Evolutionary conservation across 2,797 vertebrate species (phyloP), one percentile per base, ranked within the genome.

Genomic region (Ctenosaura bakeri): DNA sequence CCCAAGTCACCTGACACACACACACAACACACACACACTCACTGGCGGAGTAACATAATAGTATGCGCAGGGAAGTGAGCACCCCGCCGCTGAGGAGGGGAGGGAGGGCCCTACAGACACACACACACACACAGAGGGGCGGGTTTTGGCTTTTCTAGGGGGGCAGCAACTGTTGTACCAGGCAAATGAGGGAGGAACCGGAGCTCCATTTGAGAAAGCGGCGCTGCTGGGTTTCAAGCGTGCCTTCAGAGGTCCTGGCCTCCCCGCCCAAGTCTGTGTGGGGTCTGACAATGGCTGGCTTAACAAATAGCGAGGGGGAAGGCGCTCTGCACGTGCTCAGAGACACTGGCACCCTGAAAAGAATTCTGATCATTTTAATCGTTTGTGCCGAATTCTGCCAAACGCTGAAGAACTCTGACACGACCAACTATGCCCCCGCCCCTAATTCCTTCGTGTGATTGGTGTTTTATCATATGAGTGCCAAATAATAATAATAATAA

Each of bases 1-100:
- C 94, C 94, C 93, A 93, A 95, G 95, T 96, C 96, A 96, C 95
- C 96, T 96, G 96, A 96, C 94, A 94, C 16, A 62, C 79, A 62
- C 56, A 18, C 86, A 52, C 77, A 71, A 54, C 32, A 74, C 87
- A 74, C 86, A 42, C 56, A 42, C 9, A 3, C 38, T n/a, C 71
- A 46, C 32, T 32, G 8, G 66, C 52, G n/a, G 73, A 86, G 54
- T 79, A 64, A 88, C 87, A 81, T 46, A 73, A 56, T 87, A 87
- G 89, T 78, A 66, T 9, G 59, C 89, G 77, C 64, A 35, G 84
- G 82, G 78, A 52, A 86, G 54, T 12, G n/a, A 74, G 62, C 56
- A 20, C 64, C 18, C 74, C 10, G 83, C 32, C 56, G 2, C 78
- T 38, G 42, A 13, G 38, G 71, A 69, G 78, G 42, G 90, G 35